These are phyloP conservation scores for Cryptus viduatorius DNA, from an alignment of 2,888 invertebrate genomes.

Conservation along the genomic window DNA sequence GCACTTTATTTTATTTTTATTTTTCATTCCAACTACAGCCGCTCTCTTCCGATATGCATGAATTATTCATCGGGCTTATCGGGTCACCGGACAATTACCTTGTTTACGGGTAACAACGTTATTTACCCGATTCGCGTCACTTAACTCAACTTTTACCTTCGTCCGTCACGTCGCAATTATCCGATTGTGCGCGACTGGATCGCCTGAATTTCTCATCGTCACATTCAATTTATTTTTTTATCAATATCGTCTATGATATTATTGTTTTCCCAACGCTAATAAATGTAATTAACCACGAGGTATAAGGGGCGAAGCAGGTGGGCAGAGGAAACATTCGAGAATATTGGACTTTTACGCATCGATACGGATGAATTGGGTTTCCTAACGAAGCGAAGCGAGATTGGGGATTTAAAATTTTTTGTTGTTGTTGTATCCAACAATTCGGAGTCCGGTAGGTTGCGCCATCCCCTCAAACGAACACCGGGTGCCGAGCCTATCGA, in stretches of 20 bases:
- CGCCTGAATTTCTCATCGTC: too few species aligned
- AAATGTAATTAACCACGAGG: not conserved
- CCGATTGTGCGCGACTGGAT: not conserved
- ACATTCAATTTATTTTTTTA: not conserved
- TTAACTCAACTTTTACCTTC: constrained; percentile 1
- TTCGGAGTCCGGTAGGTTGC: constrained; percentile 1
- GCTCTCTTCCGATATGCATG: constrained; percentile 39
- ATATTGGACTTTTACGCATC: not conserved
- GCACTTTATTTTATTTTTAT: constrained; percentile 16
- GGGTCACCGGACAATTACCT: constrained; percentile 34
- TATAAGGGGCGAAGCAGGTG: not conserved
- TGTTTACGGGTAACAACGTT: constrained; percentile 44
- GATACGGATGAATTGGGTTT: constrained; percentile 22
- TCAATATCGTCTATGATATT: not conserved
- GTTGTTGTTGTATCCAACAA: constrained; percentile 8
- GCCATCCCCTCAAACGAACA: constrained; percentile 9
- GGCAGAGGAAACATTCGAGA: not conserved
- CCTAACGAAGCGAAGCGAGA: constrained; percentile 6
- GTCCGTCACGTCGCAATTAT: not conserved
- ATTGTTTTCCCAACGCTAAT: not conserved
- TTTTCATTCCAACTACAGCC: constrained; percentile 17
- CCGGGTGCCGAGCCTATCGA: constrained; percentile 56
- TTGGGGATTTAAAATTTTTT: constrained; percentile 32
- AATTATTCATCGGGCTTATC: constrained; percentile 62
- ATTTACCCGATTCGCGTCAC: constrained; percentile 24